Conservation (phyloP, 2,113 vertebrate species). For the Chlorodrepanis virens region DNA sequence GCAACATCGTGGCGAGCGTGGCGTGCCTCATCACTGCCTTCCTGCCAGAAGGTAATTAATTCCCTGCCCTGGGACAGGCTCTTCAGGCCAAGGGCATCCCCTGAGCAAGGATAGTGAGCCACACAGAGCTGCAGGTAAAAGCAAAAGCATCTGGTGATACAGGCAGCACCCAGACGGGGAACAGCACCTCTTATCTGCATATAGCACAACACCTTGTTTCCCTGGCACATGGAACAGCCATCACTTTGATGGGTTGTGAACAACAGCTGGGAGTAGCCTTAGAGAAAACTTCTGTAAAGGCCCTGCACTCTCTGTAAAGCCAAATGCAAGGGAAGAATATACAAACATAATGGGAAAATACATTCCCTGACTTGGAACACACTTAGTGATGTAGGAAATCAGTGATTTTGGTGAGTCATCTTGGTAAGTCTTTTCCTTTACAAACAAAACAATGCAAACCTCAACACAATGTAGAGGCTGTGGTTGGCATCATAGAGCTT, state of each 20-base stretch:
- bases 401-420: neutral
- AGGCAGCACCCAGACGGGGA: neutral
- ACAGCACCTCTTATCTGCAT: neutral
- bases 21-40: conserved; percentile 84
- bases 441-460: neutral
- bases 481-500: neutral
- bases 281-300: neutral
- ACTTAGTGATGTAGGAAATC: neutral
- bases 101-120: neutral
- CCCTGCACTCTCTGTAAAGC: neutral
- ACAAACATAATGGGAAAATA: neutral
- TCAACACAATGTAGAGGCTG: neutral
- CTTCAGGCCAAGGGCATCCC: neutral
- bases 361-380: neutral
- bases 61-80: neutral
- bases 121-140: neutral
- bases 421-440: neutral
- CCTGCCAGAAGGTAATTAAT: conserved; percentile 84
- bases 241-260: neutral
- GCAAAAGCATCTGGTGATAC: neutral
- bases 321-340: neutral
- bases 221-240: fast-evolving
- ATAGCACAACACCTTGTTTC: neutral
- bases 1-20: conserved; percentile 79
- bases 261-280: neutral